These are phyloP conservation scores for Venustaconcha ellipsiformis DNA, from an alignment of 1,140 invertebrate genomes.

Conservation along the genomic window DNA sequence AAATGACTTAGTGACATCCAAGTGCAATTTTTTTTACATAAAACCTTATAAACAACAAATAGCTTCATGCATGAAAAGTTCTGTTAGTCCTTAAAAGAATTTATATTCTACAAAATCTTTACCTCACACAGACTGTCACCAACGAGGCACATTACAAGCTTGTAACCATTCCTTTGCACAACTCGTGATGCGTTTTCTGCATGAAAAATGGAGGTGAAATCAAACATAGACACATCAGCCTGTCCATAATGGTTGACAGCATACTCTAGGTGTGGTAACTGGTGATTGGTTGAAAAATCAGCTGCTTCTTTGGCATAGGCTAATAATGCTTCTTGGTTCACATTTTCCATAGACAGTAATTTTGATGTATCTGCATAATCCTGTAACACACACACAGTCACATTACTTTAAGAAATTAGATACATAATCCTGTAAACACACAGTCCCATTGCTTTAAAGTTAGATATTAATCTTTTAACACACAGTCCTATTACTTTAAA, in stretches of 20 bases:
- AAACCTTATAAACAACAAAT: too few relatives aligned
- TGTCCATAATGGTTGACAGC: conserved; percentile 98
- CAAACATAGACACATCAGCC: conserved; percentile 99
- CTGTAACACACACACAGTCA: conserved; percentile 68
- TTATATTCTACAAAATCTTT: conserved; percentile 29
- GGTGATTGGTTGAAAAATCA: conserved; percentile 93
- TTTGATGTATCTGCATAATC: conserved; percentile 91
- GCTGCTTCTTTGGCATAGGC: conserved; percentile 96
- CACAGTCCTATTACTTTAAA: too few relatives aligned
- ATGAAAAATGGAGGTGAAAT: conserved; percentile 99
- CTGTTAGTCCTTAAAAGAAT: neutral
- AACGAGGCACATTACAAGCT: conserved; percentile 88
- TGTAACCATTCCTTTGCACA: conserved; percentile 82
- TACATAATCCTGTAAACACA: neutral
- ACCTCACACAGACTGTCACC: conserved; percentile 96
- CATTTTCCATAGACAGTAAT: conserved; percentile 88
- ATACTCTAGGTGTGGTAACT: conserved; percentile 91
- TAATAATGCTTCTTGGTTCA: conserved; percentile 82
- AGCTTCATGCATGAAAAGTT: too few relatives aligned
- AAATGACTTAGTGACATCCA: too few relatives aligned
- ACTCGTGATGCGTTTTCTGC: conserved; percentile 92
- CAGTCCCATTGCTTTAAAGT: too few relatives aligned
- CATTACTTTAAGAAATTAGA: neutral
- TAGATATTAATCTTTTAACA: too few relatives aligned
- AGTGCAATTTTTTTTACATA: too few relatives aligned